Percentiles rank a stretch among this genome's conserved stretches.
Conservation (phyloP, 2,797 vertebrate genomes). For the Pantherophis alleghaniensis region DNA sequence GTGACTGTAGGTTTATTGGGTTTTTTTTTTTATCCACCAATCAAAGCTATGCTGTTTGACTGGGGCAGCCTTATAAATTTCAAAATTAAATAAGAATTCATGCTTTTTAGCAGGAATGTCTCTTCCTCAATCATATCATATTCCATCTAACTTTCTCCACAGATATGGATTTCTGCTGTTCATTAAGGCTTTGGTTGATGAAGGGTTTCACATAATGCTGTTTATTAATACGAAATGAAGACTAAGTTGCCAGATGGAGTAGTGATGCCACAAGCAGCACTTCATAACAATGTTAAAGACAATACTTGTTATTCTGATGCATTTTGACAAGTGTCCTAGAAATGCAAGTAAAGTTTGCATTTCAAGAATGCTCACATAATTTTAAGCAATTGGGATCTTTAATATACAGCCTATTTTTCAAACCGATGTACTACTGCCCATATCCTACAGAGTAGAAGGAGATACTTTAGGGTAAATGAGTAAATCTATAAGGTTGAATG, state of each 20-base stretch:
- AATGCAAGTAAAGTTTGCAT: background rate
- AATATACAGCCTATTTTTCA: background rate
- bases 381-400: background rate
- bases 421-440: background rate
- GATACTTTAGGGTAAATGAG: background rate
- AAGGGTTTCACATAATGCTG: background rate
- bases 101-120: background rate
- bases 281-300: background rate
- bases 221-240: background rate
- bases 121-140: background rate
- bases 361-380: background rate
- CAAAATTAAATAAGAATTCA: background rate
- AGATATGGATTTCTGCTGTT: background rate
- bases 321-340: background rate
- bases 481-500: background rate
- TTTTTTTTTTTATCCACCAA: background rate
- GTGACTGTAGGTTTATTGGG: background rate
- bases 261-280: background rate
- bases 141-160: background rate
- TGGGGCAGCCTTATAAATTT: background rate
- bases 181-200: background rate
- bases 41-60: background rate
- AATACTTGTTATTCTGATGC: background rate
- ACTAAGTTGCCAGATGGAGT: background rate
- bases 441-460: background rate